These are phyloP conservation scores for Hydrophis major DNA, from an alignment of 2,797 vertebrate genomes.

Conservation along the genomic window DNA sequence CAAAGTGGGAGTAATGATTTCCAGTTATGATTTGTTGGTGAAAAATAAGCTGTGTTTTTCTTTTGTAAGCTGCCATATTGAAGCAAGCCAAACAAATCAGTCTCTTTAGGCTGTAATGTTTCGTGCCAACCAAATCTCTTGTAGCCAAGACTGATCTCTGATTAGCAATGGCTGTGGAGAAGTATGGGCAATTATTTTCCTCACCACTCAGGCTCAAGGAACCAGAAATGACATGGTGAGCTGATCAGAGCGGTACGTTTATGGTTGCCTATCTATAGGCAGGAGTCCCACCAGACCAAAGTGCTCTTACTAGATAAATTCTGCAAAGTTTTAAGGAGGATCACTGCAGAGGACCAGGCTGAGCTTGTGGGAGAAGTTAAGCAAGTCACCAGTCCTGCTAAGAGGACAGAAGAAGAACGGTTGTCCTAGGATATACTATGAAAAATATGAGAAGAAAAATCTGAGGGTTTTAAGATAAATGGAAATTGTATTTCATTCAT, in stretches of 20 bases:
- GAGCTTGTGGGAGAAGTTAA: no score
- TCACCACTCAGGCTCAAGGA: background rate
- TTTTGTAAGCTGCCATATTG: background rate
- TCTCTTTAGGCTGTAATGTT: background rate
- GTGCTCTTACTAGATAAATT: background rate
- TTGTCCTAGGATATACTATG: background rate
- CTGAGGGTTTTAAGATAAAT: background rate
- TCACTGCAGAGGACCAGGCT: no score
- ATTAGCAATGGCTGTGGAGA: background rate
- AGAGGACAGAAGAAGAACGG: background rate
- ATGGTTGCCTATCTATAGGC: no score
- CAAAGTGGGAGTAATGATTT: background rate
- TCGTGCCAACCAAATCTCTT: background rate
- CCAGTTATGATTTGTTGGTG: background rate
- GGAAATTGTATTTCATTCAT: background rate
- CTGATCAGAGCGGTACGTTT: background rate
- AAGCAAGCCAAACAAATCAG: background rate
- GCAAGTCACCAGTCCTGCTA: no score
- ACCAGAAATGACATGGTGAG: background rate
- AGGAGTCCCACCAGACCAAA: background rate
- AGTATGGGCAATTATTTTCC: background rate
- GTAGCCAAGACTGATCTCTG: background rate
- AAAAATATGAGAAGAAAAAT: background rate
- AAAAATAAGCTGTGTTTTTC: background rate
- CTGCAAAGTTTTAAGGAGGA: background rate